These are phyloP conservation scores for Solenopsis fugax DNA, from an alignment of 1,140 invertebrate genomes.

Conservation along the genomic window DNA sequence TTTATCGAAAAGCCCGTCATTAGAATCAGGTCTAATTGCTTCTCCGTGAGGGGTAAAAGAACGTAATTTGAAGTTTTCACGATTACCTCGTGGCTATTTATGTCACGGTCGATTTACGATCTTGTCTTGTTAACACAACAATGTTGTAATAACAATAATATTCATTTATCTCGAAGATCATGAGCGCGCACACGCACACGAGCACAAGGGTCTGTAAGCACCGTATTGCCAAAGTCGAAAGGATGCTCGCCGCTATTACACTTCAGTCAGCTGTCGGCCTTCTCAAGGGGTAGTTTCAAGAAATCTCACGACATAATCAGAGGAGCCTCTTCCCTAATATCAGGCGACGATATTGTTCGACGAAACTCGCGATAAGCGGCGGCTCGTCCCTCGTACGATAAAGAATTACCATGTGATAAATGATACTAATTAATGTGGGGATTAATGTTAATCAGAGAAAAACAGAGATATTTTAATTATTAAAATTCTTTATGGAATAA, in stretches of 20 bases:
- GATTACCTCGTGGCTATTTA: neutral
- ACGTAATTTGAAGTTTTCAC: neutral
- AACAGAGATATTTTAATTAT: constrained; percentile 5
- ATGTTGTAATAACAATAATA: constrained; percentile 53
- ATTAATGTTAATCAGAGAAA: neutral
- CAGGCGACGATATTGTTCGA: neutral
- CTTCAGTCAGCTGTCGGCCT: constrained; percentile 62
- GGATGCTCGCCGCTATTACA: constrained; percentile 21
- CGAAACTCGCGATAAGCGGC: neutral
- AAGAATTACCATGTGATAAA: neutral
- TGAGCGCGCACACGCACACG: constrained; percentile 20
- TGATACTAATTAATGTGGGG: neutral
- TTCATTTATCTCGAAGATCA: constrained; percentile 68
- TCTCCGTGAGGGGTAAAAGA: neutral
- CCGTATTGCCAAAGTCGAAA: constrained; percentile 63
- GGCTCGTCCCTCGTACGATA: neutral
- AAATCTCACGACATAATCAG: neutral
- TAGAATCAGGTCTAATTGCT: neutral
- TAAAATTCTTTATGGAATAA: neutral
- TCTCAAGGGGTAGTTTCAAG: constrained; percentile 51
- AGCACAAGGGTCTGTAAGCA: constrained; percentile 11
- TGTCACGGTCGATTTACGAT: neutral
- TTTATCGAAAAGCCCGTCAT: neutral
- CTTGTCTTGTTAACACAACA: constrained; percentile 1
- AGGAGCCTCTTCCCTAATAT: neutral